phyloP scores from a whole-genome alignment of 2,888 invertebrate species.

The Mythimna albipuncta region DNA sequence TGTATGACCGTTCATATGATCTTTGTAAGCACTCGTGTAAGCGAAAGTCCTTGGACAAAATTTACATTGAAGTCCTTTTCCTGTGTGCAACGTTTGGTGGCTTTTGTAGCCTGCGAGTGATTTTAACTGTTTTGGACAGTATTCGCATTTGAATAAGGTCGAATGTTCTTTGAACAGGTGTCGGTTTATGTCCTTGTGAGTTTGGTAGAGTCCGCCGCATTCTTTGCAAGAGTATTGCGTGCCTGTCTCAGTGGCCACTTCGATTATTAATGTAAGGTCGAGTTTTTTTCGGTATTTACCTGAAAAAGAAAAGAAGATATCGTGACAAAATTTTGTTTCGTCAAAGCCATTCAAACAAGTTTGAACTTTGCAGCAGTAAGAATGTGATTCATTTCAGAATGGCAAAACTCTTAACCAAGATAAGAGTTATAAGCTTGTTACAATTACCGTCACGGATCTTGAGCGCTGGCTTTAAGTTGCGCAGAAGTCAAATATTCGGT shows the following conservation, averaged over 20 bases:
- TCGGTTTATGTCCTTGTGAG: slow-evolving; percentile 1
- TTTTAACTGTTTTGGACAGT: slow-evolving; percentile 24
- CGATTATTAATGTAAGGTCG: not conserved
- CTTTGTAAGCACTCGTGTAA: not conserved
- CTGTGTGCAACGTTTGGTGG: slow-evolving; percentile 9
- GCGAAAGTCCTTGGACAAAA: slow-evolving; percentile 27
- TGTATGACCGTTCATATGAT: slow-evolving; percentile 31
- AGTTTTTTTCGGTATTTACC: not conserved
- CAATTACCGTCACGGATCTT: too few relatives aligned
- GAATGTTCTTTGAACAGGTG: slow-evolving; percentile 32
- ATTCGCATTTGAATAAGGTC: slow-evolving; percentile 22
- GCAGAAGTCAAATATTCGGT: too few relatives aligned
- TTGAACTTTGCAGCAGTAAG: too few relatives aligned
- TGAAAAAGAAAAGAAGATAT: slow-evolving; percentile 8
- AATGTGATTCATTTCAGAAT: too few relatives aligned
- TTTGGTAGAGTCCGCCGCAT: slow-evolving; percentile 33
- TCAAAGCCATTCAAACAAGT: not conserved
- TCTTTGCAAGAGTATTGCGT: slow-evolving; percentile 40
- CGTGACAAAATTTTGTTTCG: not conserved
- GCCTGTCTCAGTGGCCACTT: not conserved
- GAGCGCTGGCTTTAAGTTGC: too few relatives aligned
- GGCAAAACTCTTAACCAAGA: too few relatives aligned
- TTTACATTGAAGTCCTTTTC: not conserved
- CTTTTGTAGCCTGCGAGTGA: not conserved
- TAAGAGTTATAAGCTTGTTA: too few relatives aligned